Evolutionary conservation across 2,888 invertebrate species (phyloP).

Genomic region (Punctoribates punctum): DNA sequence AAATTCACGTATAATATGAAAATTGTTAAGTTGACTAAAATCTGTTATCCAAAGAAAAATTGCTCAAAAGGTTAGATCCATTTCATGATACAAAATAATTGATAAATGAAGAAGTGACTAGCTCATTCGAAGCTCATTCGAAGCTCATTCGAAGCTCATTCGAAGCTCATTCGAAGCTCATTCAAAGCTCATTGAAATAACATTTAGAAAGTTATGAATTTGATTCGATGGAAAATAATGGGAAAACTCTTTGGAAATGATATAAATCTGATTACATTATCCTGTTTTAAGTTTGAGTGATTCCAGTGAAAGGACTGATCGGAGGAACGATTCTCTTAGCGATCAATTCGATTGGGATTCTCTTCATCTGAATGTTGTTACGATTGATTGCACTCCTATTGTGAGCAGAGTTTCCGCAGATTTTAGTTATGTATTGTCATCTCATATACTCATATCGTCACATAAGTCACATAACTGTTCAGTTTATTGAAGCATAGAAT

Average conservation of each 20-base stretch:
- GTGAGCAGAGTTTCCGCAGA: slow-evolving; percentile 33
- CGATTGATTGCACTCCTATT: slow-evolving; percentile 35
- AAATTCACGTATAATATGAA: too few species aligned
- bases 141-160: too few species aligned
- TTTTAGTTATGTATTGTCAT: slow-evolving; percentile 39
- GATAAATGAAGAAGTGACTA: too few species aligned
- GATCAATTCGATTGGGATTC: slow-evolving; percentile 13
- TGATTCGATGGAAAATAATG: too few species aligned
- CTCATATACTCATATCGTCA: slow-evolving; percentile 32
- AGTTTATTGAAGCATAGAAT: slow-evolving; percentile 38
- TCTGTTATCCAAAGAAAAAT: too few species aligned
- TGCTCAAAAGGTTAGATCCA: too few species aligned
- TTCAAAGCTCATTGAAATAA: too few species aligned
- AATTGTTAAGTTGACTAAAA: too few species aligned
- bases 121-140: too few species aligned
- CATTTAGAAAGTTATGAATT: too few species aligned
- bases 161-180: too few species aligned
- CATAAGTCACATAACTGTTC: slow-evolving; percentile 34
- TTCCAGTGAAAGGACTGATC: slow-evolving; percentile 14
- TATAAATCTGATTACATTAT: slow-evolving; percentile 35
- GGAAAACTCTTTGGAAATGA: neutral
- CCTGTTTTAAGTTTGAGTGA: slow-evolving; percentile 38
- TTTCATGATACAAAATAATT: too few species aligned
- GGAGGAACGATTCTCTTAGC: neutral
- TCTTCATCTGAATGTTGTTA: slow-evolving; percentile 32